Evolutionary conservation across 2,888 invertebrate genomes (phyloP), one percentile per base, ranked within the genome.

Genomic region (Crossocerus cetratus): DNA sequence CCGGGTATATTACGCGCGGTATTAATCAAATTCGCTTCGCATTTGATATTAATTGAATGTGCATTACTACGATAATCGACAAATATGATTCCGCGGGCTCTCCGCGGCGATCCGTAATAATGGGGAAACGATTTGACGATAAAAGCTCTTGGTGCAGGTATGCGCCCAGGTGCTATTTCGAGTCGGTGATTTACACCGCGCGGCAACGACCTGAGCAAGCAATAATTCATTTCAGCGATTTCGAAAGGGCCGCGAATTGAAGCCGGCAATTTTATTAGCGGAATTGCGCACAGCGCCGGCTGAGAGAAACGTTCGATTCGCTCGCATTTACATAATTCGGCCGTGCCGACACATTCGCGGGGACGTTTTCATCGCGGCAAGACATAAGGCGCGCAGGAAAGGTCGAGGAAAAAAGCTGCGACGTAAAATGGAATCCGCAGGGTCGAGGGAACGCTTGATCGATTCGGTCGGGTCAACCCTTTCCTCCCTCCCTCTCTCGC

Each of bases 391-490:
- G 55, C 53, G 63, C 45, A 45, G 55, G 62, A 55, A 54, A 23
- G 21, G 32, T 23, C 23, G 58, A 55, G 55, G 69, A 71, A 62
- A 72, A 32, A 32, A 32, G 32, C 32, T 32, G 8, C 32, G 32
- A 32, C 32, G 32, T 32, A 32, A 32, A 65, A 73, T 63, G 61
- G 63, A 70, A 59, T 23, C 43, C 32, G 44, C 8, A 32, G 32
- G 45, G 16, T 20, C 49, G 49, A 49, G 49, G 56, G 80, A 82
- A 77, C 72, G 83, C 81, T 83, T 81, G 76, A 86, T 86, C 86
- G 86, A 86, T 86, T 83, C 11, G 75, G 69, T 64, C 78, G 67
- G 74, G 76, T 70, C 80, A 81, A 82, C 78, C 81, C 80, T 80
- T 78, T 72, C 61, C 68, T 71, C 59, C 49, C 62, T 59, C 61